Evolutionary conservation across 2,113 vertebrate genomes (phyloP).

Genomic region (Oxyura jamaicensis): DNA sequence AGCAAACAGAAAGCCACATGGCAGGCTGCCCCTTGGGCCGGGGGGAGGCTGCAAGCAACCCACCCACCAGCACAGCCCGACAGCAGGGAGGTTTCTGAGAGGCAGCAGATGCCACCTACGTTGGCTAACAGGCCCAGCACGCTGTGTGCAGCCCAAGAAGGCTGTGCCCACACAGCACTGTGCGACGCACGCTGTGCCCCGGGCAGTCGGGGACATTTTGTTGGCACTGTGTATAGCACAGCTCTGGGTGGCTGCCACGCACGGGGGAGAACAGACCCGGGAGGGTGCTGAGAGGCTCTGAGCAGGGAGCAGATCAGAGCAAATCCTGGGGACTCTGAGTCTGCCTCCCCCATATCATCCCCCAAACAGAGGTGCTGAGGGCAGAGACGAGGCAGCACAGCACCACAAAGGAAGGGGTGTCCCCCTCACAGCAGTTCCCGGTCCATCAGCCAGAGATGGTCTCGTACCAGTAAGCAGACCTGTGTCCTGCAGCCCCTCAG

Average conservation of each 20-base stretch:
- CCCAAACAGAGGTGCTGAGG: not conserved
- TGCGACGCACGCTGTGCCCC: fast-evolving
- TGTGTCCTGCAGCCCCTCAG: not conserved
- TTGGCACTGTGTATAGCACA: not conserved
- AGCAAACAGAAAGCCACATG: constrained; percentile 54
- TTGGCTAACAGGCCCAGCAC: not conserved
- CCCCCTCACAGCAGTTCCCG: not conserved
- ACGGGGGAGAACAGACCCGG: fast-evolving
- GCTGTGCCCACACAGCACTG: constrained; percentile 15
- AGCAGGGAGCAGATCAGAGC: fast-evolving
- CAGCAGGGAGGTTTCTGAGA: not conserved
- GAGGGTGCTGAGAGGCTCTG: not conserved
- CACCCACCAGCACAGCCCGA: not conserved
- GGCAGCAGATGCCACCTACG: not conserved
- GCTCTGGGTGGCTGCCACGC: not conserved
- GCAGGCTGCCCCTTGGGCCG: constrained; percentile 56
- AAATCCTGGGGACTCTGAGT: not conserved
- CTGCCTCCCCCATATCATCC: not conserved
- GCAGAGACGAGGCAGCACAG: not conserved
- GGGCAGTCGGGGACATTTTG: not conserved
- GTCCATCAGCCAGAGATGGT: not conserved
- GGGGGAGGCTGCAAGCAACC: not conserved
- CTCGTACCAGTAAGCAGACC: not conserved
- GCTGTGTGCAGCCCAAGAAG: fast-evolving
- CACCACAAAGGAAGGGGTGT: not conserved